These are phyloP conservation scores for Brienomyrus brachyistius DNA, from an alignment of 2,113 vertebrate genomes.

Conservation along the genomic window DNA sequence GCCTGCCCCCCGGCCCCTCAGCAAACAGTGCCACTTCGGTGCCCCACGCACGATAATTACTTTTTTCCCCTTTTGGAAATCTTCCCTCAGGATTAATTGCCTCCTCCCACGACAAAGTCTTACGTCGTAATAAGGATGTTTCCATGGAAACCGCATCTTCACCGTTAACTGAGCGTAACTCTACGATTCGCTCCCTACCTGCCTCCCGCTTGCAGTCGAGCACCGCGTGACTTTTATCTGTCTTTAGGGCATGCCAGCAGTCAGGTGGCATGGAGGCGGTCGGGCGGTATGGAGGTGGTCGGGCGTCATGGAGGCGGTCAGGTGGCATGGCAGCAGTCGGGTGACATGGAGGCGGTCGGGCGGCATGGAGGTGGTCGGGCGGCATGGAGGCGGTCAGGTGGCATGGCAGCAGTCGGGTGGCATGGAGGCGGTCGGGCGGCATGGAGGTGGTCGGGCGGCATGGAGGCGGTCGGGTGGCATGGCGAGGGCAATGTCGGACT, in stretches of 20 bases:
- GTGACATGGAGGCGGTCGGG: too few species aligned
- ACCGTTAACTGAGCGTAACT: constrained; percentile 30
- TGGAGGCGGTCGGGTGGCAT: neutral
- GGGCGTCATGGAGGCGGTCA: too few species aligned
- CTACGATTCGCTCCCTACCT: constrained; percentile 26
- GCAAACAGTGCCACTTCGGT: neutral
- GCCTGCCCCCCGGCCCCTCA: neutral
- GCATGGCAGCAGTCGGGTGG: neutral
- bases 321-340: neutral
- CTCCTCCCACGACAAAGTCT: constrained; percentile 25
- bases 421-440: neutral
- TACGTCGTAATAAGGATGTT: constrained; percentile 31
- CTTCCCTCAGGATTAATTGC: constrained; percentile 32
- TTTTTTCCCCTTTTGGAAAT: constrained; percentile 5
- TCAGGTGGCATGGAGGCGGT: neutral
- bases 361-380: neutral
- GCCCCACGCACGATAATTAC: neutral
- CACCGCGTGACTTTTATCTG: constrained; percentile 22
- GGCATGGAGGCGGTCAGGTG: too few species aligned
- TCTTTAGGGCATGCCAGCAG: constrained; percentile 17
- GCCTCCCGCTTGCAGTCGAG: constrained; percentile 15
- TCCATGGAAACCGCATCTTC: constrained; percentile 40
- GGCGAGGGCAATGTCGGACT: neutral
- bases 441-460: neutral
- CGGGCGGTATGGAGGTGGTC: too few species aligned